Evolutionary conservation across 2,113 vertebrate genomes (phyloP).

Genomic region (Girardinichthys multiradiatus): DNA sequence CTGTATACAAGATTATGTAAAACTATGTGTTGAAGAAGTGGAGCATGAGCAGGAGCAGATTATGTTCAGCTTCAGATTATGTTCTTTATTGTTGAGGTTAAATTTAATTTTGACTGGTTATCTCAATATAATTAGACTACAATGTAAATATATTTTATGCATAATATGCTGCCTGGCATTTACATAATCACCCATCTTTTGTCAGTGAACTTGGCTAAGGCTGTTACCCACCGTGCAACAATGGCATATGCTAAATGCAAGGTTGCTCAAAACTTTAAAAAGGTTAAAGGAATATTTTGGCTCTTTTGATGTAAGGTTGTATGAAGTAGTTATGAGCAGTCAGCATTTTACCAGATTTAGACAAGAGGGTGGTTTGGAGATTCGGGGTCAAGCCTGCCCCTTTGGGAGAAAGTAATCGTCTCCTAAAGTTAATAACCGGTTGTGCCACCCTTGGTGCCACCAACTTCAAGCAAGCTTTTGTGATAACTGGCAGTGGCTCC

Average conservation of each 20-base stretch:
- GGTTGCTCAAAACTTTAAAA: background rate
- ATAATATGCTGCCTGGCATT: constrained; percentile 1
- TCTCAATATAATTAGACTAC: background rate
- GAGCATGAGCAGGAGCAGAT: background rate
- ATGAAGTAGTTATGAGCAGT: background rate
- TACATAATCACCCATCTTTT: background rate
- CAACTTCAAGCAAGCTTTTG: background rate
- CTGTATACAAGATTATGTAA: constrained; percentile 1
- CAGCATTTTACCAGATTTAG: background rate
- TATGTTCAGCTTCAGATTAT: background rate
- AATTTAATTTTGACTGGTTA: background rate
- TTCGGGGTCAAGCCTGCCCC: background rate
- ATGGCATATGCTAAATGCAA: constrained; percentile 5
- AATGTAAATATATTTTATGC: constrained; percentile 1
- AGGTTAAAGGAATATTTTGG: background rate
- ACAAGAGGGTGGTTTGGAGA: background rate
- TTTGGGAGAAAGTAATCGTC: background rate
- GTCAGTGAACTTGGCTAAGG: background rate
- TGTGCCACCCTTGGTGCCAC: too few species aligned
- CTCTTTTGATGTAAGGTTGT: background rate
- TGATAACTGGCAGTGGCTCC: too few species aligned
- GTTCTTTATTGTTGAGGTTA: background rate
- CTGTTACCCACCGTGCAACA: background rate
- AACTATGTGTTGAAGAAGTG: background rate
- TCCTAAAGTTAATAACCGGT: too few species aligned